Base-by-base conservation (phyloP, 30 jellyfish, hydroid and myxozoan genomes). In the Catostylus mosaicus region DNA sequence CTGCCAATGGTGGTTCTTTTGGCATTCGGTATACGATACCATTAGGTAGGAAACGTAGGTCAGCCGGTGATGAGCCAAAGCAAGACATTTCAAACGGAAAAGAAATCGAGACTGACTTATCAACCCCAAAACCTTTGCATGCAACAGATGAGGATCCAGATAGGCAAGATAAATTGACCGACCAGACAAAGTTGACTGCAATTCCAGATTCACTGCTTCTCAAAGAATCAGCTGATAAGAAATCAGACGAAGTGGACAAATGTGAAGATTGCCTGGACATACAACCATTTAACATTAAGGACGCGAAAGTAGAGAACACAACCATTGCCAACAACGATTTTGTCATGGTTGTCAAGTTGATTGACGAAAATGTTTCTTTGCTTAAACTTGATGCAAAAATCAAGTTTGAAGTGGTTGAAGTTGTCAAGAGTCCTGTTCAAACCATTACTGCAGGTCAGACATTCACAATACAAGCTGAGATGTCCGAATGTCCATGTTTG, bases 401-500 rank as follows among this genome's bases (percentile, higher is more conserved):
- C 47, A 71, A 27, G 6, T 71, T 71, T 22, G 37, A 71, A 26
- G 83, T 71, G 68, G 37, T 26, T n/a, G 27, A 71, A 50, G 66
- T 71, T 6, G 40, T 45, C 23, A 71, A 71, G 37, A 71, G 83
- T 34, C 83, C 68, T 19, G 2, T 45, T 18, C 27, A 50, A 18
- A 71, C 27, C 23, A 40, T 71, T 36, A 16, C 37, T n/a, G 35
- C 22, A 36, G 83, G 83, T 9, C 35, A 71, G 4, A 71, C 68
- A 22, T 71, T 71, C 40, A 45, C 68, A 40, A 71, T 71, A 22
- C 18, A 22, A 10, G 83, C 83, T 19, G 36, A 71, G 32, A 18
- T 71, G 68, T 67, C 68, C 56, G 43, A 29, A 24, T 71, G 83
- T 3, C 83, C 54, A 2, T 71, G 83, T 50, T 29, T 71, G 68